Conservation (phyloP, 2,797 vertebrate genomes). For the Parotocinclus haroldoi region DNA sequence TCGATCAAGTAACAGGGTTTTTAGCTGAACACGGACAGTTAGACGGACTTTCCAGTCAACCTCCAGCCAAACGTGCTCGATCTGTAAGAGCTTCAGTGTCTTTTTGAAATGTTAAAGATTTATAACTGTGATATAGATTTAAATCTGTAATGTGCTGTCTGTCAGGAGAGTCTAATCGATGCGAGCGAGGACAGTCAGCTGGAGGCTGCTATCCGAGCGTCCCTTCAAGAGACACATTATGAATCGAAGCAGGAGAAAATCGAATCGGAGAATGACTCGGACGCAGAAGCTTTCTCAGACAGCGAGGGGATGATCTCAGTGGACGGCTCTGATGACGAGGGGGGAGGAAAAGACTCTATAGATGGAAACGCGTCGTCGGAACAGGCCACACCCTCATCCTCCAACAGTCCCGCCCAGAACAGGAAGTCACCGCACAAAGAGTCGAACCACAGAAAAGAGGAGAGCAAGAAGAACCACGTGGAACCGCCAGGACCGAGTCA, state of each 20-base stretch:
- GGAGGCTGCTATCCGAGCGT: constrained; percentile 96
- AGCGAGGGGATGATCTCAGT: constrained; percentile 97
- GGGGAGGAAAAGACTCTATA: constrained; percentile 46
- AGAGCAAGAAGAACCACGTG: constrained; percentile 85
- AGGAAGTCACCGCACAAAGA: constrained; percentile 94
- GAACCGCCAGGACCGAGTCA: constrained; percentile 73
- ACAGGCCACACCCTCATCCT: constrained; percentile 42
- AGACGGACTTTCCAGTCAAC: constrained; percentile 89
- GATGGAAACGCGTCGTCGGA: constrained; percentile 53
- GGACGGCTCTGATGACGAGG: constrained; percentile 90
- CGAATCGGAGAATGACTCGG: constrained; percentile 87
- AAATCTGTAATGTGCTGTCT: background rate
- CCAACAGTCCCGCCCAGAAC: constrained; percentile 72
- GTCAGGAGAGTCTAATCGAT: constrained; percentile 95
- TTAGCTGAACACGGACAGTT: constrained; percentile 94
- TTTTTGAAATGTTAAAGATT: background rate
- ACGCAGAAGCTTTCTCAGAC: constrained; percentile 95
- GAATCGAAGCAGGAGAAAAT: constrained; percentile 83
- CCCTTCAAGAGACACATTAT: constrained; percentile 95
- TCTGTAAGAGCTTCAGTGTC: constrained; percentile 72
- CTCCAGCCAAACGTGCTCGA: constrained; percentile 90
- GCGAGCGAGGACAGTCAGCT: constrained; percentile 98
- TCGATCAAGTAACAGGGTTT: constrained; percentile 95
- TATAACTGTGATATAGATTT: background rate
- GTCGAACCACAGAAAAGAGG: constrained; percentile 88